Conservation (phyloP, 2,888 invertebrate species). For the Geophilus truncorum region DNA sequence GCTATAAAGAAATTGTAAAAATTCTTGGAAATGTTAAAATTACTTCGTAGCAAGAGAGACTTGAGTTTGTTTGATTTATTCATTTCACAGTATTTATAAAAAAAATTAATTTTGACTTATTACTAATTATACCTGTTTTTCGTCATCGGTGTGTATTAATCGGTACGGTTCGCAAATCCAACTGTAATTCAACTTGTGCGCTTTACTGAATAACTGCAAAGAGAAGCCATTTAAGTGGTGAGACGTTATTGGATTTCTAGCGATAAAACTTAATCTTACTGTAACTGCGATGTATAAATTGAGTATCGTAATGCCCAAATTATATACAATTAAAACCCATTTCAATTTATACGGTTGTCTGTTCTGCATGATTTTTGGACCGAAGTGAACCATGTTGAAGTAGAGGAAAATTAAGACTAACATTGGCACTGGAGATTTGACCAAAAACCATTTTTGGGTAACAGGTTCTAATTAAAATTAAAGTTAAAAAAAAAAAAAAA, state of each 20-base stretch:
- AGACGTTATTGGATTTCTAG: no score
- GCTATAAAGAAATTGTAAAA: no score
- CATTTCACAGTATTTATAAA: neutral
- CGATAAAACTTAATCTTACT: constrained; percentile 50
- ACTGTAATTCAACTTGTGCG: constrained; percentile 67
- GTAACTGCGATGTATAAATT: constrained; percentile 79
- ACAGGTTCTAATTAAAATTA: constrained; percentile 61
- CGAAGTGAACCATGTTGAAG: constrained; percentile 69
- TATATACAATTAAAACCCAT: constrained; percentile 74
- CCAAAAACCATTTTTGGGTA: constrained; percentile 77
- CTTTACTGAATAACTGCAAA: constrained; percentile 36
- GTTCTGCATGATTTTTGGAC: constrained; percentile 74
- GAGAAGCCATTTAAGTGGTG: no score
- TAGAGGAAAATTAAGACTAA: constrained; percentile 65
- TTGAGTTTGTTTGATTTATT: neutral
- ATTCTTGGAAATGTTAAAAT: no score
- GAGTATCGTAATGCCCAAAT: constrained; percentile 72
- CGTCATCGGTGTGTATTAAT: constrained; percentile 68
- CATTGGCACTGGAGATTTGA: constrained; percentile 73
- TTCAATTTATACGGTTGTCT: constrained; percentile 69
- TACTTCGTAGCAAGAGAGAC: no score
- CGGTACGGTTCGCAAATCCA: constrained; percentile 81
- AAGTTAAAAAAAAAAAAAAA: constrained; percentile 36
- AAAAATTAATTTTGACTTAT: neutral
- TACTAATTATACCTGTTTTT: constrained; percentile 57